phyloP scores from a whole-genome alignment of 2,888 invertebrate genomes.

The Dryococelus australis region DNA sequence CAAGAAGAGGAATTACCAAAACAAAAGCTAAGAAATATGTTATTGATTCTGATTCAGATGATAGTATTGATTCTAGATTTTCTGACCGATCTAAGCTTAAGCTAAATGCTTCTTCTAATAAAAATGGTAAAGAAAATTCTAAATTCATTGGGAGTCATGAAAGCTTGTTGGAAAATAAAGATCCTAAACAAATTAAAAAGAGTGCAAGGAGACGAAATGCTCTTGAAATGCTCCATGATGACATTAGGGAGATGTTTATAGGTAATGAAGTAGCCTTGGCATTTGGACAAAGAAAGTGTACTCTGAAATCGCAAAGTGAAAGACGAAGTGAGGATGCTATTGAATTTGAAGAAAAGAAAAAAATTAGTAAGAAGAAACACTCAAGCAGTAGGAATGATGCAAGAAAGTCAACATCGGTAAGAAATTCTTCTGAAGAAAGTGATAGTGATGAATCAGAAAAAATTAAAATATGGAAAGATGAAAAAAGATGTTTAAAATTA shows the following conservation, averaged over 20 bases:
- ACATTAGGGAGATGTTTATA: constrained; percentile 75
- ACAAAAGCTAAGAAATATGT: background rate
- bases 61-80: background rate
- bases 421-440: background rate
- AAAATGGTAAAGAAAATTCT: background rate
- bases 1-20: background rate
- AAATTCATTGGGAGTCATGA: background rate
- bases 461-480: background rate
- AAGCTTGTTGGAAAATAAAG: background rate
- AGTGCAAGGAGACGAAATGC: constrained; percentile 59
- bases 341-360: background rate
- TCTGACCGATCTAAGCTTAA: background rate
- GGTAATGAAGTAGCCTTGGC: constrained; percentile 69
- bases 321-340: background rate
- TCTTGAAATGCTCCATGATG: constrained; percentile 70
- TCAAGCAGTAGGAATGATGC: background rate
- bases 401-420: background rate
- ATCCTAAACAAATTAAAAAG: constrained; percentile 37
- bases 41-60: background rate
- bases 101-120: background rate
- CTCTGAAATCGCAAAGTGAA: background rate
- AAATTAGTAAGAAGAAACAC: background rate
- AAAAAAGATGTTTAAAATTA: background rate
- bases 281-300: constrained; percentile 70
- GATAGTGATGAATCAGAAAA: background rate